Base-by-base conservation (phyloP, 2,113 vertebrate genomes). In the Perca fluviatilis region DNA sequence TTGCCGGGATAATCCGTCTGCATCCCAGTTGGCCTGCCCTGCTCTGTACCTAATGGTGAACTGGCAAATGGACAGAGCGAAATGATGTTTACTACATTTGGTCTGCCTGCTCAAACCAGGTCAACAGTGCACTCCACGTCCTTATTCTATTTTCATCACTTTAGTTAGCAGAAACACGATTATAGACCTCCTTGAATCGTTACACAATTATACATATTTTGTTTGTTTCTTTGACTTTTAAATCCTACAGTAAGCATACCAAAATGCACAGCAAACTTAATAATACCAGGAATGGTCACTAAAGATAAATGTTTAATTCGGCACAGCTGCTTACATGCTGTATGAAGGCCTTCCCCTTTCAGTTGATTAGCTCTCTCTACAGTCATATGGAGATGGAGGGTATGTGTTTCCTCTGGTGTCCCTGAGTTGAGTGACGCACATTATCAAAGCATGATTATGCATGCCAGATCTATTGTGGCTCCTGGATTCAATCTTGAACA, bases 371-470 rank as follows among this genome's bases (percentile, higher is more conserved):
- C 25, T 61, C 40, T 56, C 50, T 65, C 16, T 62, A 56, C n/a
- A 46, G 19, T 16, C 16, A 43, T 33, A 54, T 68, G 23, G 65
- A 64, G 53, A 68, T 54, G n/a, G 64, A 51, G 23, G 50, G 9
- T 68, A 49, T 25, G 25, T 21, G 23, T 47, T 61, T 50, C 23
- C 16, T 13, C 46, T 18, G 18, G 15, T 19, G 46, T 67, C 25
- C 16, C 13, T 54, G 66, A 71, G 66, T 65, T 80, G 40, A 70
- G 25, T 36, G 74, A 57, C 2, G 30, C 58, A 58, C 18, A 21
- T 65, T 75, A 83, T 85, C 63, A 85, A 76, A 85, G 60, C 40
- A 18, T 58, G 30, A 82, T 77, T 77, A 74, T 67, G 63, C 57
- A 65, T 25, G 30, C 63, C 27, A 73, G 30, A 67, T 56, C 70